A percentile compares a stretch with the other conserved stretches of the same genome.
Conservation (phyloP, 2,113 vertebrate species). For the Ceuthmochares aereus region DNA sequence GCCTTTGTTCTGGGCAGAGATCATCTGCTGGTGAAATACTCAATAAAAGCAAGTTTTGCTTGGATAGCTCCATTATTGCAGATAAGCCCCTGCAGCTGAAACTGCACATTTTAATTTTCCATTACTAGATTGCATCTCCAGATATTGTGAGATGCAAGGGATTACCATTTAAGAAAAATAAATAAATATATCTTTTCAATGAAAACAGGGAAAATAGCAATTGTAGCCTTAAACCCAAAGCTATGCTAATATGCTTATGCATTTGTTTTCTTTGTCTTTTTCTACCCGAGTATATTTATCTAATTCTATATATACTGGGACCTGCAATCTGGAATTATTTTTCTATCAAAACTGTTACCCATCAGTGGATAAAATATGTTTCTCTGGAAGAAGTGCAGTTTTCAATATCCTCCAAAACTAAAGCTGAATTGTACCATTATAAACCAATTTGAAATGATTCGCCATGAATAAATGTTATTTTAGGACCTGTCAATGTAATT, state of each 20-base stretch:
- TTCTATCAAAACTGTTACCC: not conserved
- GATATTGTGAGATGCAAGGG: not conserved
- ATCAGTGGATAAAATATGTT: slow-evolving; percentile 8
- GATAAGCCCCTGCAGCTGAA: not conserved
- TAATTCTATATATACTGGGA: not conserved
- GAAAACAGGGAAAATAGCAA: not conserved
- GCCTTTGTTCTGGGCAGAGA: not conserved
- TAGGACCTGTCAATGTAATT: not conserved
- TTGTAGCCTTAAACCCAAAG: not conserved
- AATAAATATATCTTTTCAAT: not conserved
- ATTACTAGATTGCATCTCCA: not conserved
- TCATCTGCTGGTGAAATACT: not conserved
- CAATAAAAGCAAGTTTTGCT: not conserved
- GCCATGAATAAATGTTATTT: not conserved
- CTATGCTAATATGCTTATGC: not conserved
- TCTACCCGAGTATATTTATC: not conserved
- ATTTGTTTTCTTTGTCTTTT: not conserved
- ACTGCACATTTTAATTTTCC: slow-evolving; percentile 25
- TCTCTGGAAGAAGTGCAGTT: not conserved
- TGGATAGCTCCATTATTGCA: slow-evolving; percentile 4
- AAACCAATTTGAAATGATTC: slow-evolving; percentile 2
- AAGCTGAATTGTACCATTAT: not conserved
- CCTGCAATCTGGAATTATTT: not conserved
- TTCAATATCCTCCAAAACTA: not conserved
- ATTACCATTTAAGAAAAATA: not conserved